Evolutionary conservation across 2,888 invertebrate species (phyloP).

Genomic region (Hemithea aestivaria): DNA sequence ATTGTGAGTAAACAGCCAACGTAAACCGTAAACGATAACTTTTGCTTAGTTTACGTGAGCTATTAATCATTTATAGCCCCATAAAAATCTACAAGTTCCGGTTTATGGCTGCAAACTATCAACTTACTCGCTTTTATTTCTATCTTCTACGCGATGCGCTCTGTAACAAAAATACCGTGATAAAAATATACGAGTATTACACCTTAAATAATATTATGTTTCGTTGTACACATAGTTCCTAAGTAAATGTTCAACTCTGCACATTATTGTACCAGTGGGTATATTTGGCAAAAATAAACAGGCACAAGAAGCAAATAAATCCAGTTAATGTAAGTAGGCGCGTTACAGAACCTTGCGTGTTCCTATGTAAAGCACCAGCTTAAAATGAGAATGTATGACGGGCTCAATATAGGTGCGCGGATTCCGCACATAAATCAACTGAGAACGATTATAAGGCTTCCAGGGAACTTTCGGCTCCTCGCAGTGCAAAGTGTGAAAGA

Average conservation of each 20-base stretch:
- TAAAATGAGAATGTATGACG: conserved; percentile 22
- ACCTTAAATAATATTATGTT: too few species aligned
- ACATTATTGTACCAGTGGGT: too few species aligned
- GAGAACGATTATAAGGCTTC: conserved; percentile 24
- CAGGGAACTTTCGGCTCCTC: conserved; percentile 17
- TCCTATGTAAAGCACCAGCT: conserved; percentile 6
- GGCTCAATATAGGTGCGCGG: conserved; percentile 16
- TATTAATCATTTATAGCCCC: conserved; percentile 1
- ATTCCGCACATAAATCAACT: conserved; percentile 26
- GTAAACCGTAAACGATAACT: conserved; percentile 8
- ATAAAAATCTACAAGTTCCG: not conserved
- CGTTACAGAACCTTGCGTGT: not conserved
- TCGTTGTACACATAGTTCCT: too few species aligned
- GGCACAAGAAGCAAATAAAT: too few species aligned
- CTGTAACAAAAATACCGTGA: too few species aligned
- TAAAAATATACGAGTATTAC: too few species aligned
- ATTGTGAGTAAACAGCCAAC: conserved; percentile 14
- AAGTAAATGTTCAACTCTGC: too few species aligned
- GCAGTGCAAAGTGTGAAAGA: conserved; percentile 22
- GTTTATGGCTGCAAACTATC: not conserved
- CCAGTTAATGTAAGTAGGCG: too few species aligned
- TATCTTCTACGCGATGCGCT: too few species aligned
- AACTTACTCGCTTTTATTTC: too few species aligned
- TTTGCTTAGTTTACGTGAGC: conserved; percentile 4
- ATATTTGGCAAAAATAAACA: too few species aligned